Conservation (phyloP, 2,113 vertebrate genomes). For the Amphiprion ocellaris region DNA sequence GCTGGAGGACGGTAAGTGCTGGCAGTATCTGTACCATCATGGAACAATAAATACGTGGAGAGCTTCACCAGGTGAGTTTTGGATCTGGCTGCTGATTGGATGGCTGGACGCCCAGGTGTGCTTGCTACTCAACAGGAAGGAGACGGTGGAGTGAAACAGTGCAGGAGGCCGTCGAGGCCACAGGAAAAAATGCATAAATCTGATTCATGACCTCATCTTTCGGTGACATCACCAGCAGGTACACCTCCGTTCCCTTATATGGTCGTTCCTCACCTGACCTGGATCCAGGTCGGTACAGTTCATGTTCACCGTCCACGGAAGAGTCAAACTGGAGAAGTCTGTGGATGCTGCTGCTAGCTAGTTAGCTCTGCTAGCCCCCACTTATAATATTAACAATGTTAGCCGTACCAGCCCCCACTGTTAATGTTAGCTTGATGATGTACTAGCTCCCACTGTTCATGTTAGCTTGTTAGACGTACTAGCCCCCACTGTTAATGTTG, state of each 20-base stretch:
- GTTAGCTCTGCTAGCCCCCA: too few relatives aligned
- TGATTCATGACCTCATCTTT: slow-evolving; percentile 7
- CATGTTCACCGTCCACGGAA: too few relatives aligned
- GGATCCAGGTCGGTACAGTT: background rate
- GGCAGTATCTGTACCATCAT: slow-evolving; percentile 75
- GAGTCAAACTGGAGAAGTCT: too few relatives aligned
- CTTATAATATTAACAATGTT: too few relatives aligned
- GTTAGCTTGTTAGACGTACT: too few relatives aligned
- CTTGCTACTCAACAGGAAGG: slow-evolving; percentile 11
- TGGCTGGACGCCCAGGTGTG: background rate
- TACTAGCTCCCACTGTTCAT: too few relatives aligned
- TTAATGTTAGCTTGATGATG: too few relatives aligned
- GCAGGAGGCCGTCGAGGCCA: slow-evolving; percentile 28
- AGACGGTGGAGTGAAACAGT: slow-evolving; percentile 11
- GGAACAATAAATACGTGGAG: slow-evolving; percentile 53
- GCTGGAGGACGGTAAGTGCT: slow-evolving; percentile 67
- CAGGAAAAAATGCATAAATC: slow-evolving; percentile 30
- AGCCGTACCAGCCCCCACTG: too few relatives aligned
- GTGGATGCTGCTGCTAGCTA: too few relatives aligned
- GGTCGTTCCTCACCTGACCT: background rate
- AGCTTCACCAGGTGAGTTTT: slow-evolving; percentile 13
- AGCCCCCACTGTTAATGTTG: too few relatives aligned
- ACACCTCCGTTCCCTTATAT: background rate
- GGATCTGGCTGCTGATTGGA: background rate
- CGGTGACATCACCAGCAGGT: background rate